Evolutionary conservation across 2,888 invertebrate species (phyloP), one percentile per base, ranked within the genome.

Genomic region (Carpatolechia fugitivella): DNA sequence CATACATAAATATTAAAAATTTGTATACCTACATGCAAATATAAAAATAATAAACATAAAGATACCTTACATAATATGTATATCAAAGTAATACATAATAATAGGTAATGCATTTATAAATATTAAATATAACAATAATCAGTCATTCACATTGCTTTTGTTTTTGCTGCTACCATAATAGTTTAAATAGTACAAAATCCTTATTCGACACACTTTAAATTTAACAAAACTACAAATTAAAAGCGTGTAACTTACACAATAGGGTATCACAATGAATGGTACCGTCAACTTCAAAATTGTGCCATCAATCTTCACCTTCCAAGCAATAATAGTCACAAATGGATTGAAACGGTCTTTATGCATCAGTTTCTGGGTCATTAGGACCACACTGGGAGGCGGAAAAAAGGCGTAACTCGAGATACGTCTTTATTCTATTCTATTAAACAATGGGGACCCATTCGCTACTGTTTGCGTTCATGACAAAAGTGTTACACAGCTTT

Each of bases 391-490:
- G 47, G 13, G 47, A 16, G 14, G n/a, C 10, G 36, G 18, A 46
- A 29, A 41, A 55, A 48, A 72, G 67, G 40, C 18, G 40, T 41
- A 41, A 41, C 40, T 41, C 40, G 18, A 41, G 40, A 68, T 63
- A 60, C 54, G 52, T 66, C 62, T 71, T 65, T 66, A 70, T 72
- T 61, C 57, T 41, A 41, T 41, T 41, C 40, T 18, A 20, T 54
- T 44, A 24, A 54, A 70, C 69, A 72, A 74, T 68, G 65, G 65
- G 40, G 20, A 10, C 16, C 40, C 64, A 72, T 70, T 72, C 68
- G 82, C 83, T 80, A 79, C 85, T 79, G 84, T 78, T 70, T 72
- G 64, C 60, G 60, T 63, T 59, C 64, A 64, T 49, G 49, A 59
- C 60, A 63, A 62, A 60, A 58, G 40, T 41, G 40, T 41, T 18